Base-by-base conservation (phyloP, 2,888 invertebrate species). In the Drosophila cognata region DNA sequence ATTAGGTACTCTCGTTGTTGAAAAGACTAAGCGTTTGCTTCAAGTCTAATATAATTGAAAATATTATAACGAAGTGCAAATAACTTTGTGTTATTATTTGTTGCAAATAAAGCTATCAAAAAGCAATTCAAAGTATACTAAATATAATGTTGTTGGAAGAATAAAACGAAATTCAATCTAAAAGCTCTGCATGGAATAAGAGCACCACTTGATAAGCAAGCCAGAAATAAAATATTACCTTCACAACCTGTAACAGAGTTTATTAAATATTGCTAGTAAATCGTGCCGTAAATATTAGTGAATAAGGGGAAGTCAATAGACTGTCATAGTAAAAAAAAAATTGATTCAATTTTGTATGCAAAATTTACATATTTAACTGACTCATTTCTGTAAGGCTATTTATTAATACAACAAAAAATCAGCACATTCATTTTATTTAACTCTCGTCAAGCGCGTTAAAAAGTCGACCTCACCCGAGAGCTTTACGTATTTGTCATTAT, bases 401-500 rank as follows among this genome's bases (percentile, higher is more conserved):
- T n/a, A 13, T 7, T 7, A 46, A 7, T 46, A 21, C 13, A 7
- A 46, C 5, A 46, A 16, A 21, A 7, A 21, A 16, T 46, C 7
- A 57, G 13, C 28, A 25, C 13, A 28, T 1, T 38, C 4, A 36
- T 43, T 43, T 6, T 21, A 43, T 21, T 13, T 11, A 21, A 33
- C 21, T 41, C 11, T 13, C 21, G 46, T 13, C 21, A 10, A 57
- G 48, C 35, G 43, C 10, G 61, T 29, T 11, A 3, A 0, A 8
- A 16, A 21, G 18, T 1, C 52, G 25, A 53, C 33, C n/a, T 13
- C 13, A 8, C 33, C 2, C 1, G 1, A 21, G 0, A 18, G 28
- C 21, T 55, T 25, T 4, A 18, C 10, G 28, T 21, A 48, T 74
- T 74, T 69, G 3, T 21, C 5, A 28, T 29, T 10, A 33, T 63